Percentiles rank a stretch among this genome's conserved stretches.
phyloP scores from a whole-genome alignment of 2,113 vertebrate genomes.

The Actinemys pallida region DNA sequence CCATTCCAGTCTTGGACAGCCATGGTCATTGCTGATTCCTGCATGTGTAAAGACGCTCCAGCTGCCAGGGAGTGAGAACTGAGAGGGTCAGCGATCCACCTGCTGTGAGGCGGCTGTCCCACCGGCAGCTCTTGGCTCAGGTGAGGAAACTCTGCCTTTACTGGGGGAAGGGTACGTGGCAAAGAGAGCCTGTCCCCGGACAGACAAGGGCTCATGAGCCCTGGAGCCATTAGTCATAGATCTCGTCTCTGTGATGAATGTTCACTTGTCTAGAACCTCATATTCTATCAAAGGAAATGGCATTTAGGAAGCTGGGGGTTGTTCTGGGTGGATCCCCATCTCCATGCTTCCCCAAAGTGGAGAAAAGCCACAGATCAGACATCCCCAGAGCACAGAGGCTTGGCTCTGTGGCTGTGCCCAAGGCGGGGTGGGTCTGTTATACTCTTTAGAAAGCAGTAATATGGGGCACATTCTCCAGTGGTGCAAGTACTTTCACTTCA shows the following conservation, averaged over 20 bases:
- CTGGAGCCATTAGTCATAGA: not conserved
- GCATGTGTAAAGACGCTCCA: not conserved
- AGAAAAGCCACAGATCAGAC: not conserved
- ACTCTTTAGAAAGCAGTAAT: not conserved
- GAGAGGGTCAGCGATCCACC: not conserved
- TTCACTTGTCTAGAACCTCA: not conserved
- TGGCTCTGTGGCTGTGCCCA: accelerated
- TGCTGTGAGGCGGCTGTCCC: not conserved
- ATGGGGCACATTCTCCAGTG: not conserved
- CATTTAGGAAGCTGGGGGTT: not conserved
- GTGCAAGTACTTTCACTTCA: not conserved
- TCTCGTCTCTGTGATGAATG: not conserved
- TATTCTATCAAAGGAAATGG: not conserved
- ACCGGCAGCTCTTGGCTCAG: conserved; percentile 7
- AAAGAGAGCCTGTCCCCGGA: not conserved
- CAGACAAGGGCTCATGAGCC: not conserved
- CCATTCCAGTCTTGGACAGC: not conserved
- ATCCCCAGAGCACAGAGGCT: not conserved
- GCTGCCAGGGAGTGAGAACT: not conserved
- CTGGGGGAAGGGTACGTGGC: not conserved
- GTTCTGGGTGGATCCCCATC: not conserved
- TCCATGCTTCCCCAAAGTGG: not conserved
- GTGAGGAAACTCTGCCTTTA: conserved; percentile 20
- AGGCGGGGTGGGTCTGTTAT: not conserved
- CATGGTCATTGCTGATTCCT: not conserved